Evolutionary conservation across 2,888 invertebrate genomes (phyloP), one percentile per base, ranked within the genome.

Genomic region (Calephelis perditalis): DNA sequence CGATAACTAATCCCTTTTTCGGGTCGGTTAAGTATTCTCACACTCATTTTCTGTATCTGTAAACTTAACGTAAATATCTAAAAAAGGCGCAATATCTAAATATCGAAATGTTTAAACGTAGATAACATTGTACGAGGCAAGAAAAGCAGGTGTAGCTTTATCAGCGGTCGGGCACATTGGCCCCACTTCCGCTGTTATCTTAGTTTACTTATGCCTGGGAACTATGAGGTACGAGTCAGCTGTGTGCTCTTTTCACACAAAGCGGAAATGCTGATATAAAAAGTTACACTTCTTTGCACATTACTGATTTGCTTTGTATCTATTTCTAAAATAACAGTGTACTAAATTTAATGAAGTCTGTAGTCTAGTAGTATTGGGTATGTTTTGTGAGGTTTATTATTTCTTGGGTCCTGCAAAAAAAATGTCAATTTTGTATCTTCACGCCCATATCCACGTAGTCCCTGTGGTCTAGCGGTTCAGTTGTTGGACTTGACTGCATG

Each of bases 121-220:
- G 52, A 54, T 54, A 54, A 54, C 52, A 54, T 54, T 54, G 52
- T 54, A 54, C 6, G 52, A 6, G 52, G 52, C 36, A 46, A 46
- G 61, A 12, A 67, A 74, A 74, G 77, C 83, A 83, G 82, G 82
- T 84, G 82, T 73, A 74, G 74, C 79, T 76, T 81, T 85, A 86
- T 85, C 84, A 80, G 76, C 68, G 68, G 65, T 65, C 71, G 77
- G 73, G 84, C 77, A 77, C 86, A 75, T 82, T 86, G 84, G 77
- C 86, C 86, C 78, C 80, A 79, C 86, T 86, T 87, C 87, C 86
- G 86, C 77, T 77, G 82, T 86, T 87, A 87, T 88, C 87, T 79
- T 67, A 75, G 81, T 86, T 81, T 82, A 76, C 81, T 79, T 79
- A 80, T 73, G 78, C 82, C 76, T 86, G 86, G 84, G 84, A 85